Evolutionary conservation across 2,797 vertebrate genomes (phyloP).

Genomic region (Dromococcyx pavoninus): DNA sequence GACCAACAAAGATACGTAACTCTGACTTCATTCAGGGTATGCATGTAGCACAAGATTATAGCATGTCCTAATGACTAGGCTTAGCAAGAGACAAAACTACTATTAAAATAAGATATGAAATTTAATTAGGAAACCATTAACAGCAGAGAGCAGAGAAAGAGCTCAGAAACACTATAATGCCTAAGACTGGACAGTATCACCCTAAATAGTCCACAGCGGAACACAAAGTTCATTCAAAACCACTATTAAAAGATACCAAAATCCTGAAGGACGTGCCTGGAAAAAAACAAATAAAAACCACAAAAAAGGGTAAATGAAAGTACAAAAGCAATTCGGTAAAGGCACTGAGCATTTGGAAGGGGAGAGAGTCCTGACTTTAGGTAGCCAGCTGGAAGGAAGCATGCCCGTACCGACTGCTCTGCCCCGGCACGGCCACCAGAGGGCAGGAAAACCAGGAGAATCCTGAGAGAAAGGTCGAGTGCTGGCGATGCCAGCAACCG

Average conservation of each 20-base stretch:
- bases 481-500: neutral
- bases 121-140: neutral
- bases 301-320: neutral
- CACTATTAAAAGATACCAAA: neutral
- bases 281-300: neutral
- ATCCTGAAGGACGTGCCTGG: fast-evolving
- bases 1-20: neutral
- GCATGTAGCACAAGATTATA: neutral
- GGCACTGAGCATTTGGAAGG: neutral
- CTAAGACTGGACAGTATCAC: neutral
- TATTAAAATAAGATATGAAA: neutral
- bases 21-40: neutral
- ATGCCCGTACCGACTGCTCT: neutral
- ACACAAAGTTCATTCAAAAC: neutral
- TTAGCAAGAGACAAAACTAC: neutral
- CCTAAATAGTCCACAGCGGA: neutral
- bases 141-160: neutral
- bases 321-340: neutral
- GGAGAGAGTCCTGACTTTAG: neutral
- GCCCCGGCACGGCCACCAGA: neutral
- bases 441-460: neutral
- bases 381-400: neutral
- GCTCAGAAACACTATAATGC: neutral
- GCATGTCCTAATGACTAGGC: neutral
- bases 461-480: no score